phyloP scores from a whole-genome alignment of 2,888 invertebrate species.

The Coenonympha arcania region DNA sequence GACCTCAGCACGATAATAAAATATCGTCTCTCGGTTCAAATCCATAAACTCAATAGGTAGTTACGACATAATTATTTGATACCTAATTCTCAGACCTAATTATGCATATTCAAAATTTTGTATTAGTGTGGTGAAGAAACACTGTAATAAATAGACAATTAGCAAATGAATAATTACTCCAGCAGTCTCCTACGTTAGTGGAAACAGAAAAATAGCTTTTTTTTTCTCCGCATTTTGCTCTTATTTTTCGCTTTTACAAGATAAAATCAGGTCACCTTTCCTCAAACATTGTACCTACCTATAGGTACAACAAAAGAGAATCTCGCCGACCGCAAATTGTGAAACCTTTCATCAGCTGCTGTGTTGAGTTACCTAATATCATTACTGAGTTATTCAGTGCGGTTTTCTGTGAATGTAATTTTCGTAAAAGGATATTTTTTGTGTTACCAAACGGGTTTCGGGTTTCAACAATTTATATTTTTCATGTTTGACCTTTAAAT shows the following conservation, averaged over 20 bases:
- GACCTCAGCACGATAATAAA: too few relatives aligned
- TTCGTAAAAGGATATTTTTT: conserved; percentile 7
- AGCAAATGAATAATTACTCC: too few relatives aligned
- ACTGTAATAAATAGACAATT: too few relatives aligned
- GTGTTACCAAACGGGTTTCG: neutral
- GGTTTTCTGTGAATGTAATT: conserved; percentile 13
- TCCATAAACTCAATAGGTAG: too few relatives aligned
- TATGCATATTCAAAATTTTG: too few relatives aligned
- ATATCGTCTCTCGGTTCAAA: too few relatives aligned
- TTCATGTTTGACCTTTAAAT: conserved; percentile 2
- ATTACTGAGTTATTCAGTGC: conserved; percentile 9
- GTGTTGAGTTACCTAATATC: conserved; percentile 7
- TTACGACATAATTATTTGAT: too few relatives aligned
- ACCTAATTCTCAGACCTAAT: too few relatives aligned
- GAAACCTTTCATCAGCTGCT: conserved; percentile 16
- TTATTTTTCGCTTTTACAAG: neutral
- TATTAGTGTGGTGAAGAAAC: too few relatives aligned
- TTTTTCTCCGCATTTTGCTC: neutral
- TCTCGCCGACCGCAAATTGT: conserved; percentile 12
- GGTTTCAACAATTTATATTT: neutral
- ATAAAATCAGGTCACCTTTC: conserved; percentile 5
- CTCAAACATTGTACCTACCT: neutral
- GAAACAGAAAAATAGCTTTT: neutral
- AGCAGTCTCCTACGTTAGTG: too few relatives aligned
- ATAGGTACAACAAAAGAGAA: conserved; percentile 11